phyloP scores from a whole-genome alignment of 2,888 invertebrate species.

The Anticlea derivata region DNA sequence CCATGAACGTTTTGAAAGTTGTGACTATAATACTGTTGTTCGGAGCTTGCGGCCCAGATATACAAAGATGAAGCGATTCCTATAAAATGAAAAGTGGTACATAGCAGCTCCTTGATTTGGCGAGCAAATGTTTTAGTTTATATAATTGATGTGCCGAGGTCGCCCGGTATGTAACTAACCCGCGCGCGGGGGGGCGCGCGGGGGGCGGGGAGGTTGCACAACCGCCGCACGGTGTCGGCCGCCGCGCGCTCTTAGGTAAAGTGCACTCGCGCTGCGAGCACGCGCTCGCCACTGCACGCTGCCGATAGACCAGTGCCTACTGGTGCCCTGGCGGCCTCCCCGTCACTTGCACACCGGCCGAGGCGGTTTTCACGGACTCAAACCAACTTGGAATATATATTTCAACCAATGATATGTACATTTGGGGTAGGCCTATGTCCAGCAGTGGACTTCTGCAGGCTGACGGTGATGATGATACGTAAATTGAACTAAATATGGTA shows the following conservation, averaged over 20 bases:
- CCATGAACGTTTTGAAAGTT: too few relatives aligned
- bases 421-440: too few relatives aligned
- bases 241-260: conserved; percentile 13
- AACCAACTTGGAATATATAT: too few relatives aligned
- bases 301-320: neutral
- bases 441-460: too few relatives aligned
- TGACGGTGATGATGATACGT: too few relatives aligned
- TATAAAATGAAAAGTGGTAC: neutral
- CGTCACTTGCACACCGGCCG: too few relatives aligned
- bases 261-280: conserved; percentile 5
- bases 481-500: too few relatives aligned
- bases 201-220: conserved; percentile 11
- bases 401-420: too few relatives aligned
- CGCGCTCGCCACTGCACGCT: too few relatives aligned
- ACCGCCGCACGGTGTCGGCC: conserved; percentile 1
- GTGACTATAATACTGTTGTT: neutral
- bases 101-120: conserved; percentile 3
- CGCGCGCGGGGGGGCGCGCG: neutral
- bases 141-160: conserved; percentile 17
- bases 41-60: neutral
- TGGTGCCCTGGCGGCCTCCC: too few relatives aligned
- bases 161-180: conserved; percentile 6
- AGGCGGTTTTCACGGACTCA: too few relatives aligned
- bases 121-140: conserved; percentile 4
- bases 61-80: conserved; percentile 1